phyloP scores from a whole-genome alignment of 2,113 vertebrate genomes.

The Apeltes quadracus region DNA sequence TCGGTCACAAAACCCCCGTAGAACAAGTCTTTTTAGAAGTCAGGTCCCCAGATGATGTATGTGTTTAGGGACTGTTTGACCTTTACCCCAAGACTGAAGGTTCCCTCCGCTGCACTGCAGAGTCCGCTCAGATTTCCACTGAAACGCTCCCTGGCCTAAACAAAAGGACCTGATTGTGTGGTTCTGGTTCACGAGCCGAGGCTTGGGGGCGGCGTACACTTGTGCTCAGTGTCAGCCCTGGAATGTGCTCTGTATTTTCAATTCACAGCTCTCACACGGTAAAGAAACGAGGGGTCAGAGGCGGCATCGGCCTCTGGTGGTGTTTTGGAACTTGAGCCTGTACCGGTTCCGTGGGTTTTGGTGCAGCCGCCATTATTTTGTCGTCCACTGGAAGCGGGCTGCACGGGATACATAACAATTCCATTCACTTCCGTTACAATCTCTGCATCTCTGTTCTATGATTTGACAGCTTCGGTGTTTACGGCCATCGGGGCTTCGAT shows the following conservation, averaged over 20 bases:
- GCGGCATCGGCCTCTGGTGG: neutral
- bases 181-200: slow-evolving; percentile 10
- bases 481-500: slow-evolving; percentile 3
- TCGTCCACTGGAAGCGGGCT: neutral
- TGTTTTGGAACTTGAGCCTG: slow-evolving; percentile 29
- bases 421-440: neutral
- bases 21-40: slow-evolving; percentile 5
- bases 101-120: slow-evolving; percentile 13
- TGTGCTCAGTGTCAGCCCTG: slow-evolving; percentile 9
- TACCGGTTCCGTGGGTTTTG: slow-evolving; percentile 1
- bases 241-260: slow-evolving; percentile 50
- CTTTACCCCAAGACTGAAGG: slow-evolving; percentile 13
- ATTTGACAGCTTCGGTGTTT: slow-evolving; percentile 22
- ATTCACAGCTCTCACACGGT: slow-evolving; percentile 6
- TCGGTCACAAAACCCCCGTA: neutral
- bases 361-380: neutral
- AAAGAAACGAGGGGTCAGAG: slow-evolving; percentile 8
- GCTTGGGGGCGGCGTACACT: slow-evolving; percentile 4
- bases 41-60: neutral
- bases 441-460: neutral
- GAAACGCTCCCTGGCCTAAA: slow-evolving; percentile 19
- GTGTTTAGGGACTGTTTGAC: neutral
- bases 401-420: neutral
- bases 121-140: slow-evolving; percentile 39
- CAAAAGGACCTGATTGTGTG: slow-evolving; percentile 11